Percentiles rank a stretch among this genome's conserved stretches.
These are phyloP conservation scores for Heliothis subflexa DNA, from an alignment of 1,140 invertebrate species.

Conservation along the genomic window DNA sequence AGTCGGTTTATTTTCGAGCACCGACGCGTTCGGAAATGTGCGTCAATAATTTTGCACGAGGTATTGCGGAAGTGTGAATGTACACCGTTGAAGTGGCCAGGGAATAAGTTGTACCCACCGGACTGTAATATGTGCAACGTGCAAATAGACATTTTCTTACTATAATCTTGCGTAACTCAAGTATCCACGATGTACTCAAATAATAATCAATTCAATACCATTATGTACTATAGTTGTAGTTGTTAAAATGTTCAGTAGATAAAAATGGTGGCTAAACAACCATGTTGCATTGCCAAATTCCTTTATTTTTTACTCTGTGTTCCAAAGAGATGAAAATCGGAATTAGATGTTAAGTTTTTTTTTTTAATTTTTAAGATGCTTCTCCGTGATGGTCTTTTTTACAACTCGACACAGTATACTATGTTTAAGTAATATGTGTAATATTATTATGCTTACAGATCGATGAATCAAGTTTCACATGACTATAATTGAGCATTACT, in stretches of 20 bases:
- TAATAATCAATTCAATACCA: slow-evolving; percentile 64
- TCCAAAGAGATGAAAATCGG: slow-evolving; percentile 75
- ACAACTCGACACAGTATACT: slow-evolving; percentile 16
- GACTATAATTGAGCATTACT: too few species aligned
- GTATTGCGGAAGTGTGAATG: background rate
- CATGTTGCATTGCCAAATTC: slow-evolving; percentile 71
- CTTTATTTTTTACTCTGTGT: slow-evolving; percentile 71
- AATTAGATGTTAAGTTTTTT: slow-evolving; percentile 67
- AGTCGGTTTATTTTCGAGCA: slow-evolving; percentile 12
- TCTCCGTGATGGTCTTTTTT: slow-evolving; percentile 53
- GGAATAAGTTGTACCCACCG: slow-evolving; percentile 33
- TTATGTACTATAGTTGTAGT: slow-evolving; percentile 60
- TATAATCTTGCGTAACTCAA: slow-evolving; percentile 47
- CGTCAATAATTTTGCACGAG: slow-evolving; percentile 6
- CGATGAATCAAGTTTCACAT: too few species aligned
- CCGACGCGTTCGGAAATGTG: background rate
- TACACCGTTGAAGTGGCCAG: slow-evolving; percentile 16
- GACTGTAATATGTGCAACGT: slow-evolving; percentile 23
- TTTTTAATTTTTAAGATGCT: slow-evolving; percentile 56
- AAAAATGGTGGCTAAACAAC: slow-evolving; percentile 60
- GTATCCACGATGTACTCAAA: slow-evolving; percentile 60
- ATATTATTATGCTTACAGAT: too few species aligned
- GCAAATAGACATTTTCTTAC: slow-evolving; percentile 34
- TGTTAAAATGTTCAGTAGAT: slow-evolving; percentile 55
- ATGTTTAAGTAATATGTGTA: too few species aligned